Evolutionary conservation across 2,113 vertebrate genomes (phyloP).

Genomic region (Pardalotus punctatus): DNA sequence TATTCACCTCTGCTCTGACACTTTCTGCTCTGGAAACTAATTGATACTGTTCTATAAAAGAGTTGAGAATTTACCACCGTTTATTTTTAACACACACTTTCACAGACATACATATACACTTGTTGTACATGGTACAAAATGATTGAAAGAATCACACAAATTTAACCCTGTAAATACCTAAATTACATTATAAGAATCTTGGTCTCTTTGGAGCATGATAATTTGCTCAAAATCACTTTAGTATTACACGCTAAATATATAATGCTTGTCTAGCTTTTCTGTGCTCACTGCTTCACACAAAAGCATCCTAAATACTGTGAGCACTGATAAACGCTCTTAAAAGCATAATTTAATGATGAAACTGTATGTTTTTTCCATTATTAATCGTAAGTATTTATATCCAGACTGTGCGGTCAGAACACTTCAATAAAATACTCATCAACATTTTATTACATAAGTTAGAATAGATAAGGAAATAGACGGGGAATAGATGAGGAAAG

Average conservation of each 20-base stretch:
- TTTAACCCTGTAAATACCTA: conserved; percentile 23
- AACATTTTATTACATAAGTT: background rate
- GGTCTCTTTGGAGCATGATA: background rate
- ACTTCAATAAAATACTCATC: background rate
- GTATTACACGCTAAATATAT: background rate
- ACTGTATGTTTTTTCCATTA: background rate
- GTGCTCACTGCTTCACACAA: conserved; percentile 4
- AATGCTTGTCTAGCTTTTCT: background rate
- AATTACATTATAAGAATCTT: background rate
- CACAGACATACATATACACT: background rate
- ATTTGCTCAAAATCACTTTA: background rate
- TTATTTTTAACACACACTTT: background rate
- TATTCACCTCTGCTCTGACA: conserved; percentile 3
- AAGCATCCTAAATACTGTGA: conserved; percentile 16
- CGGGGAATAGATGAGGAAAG: background rate
- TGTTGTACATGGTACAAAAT: background rate
- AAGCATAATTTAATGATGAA: conserved; percentile 39
- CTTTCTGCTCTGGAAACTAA: background rate
- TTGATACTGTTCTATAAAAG: background rate
- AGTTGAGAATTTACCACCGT: conserved; percentile 7
- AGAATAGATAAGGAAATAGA: too few relatives aligned
- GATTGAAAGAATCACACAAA: background rate
- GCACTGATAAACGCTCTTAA: conserved; percentile 21
- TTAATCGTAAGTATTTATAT: background rate
- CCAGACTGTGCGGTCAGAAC: background rate